Evolutionary conservation across 2,113 vertebrate genomes (phyloP), one percentile per base, ranked within the genome.

Genomic region (Cheilinus undulatus): DNA sequence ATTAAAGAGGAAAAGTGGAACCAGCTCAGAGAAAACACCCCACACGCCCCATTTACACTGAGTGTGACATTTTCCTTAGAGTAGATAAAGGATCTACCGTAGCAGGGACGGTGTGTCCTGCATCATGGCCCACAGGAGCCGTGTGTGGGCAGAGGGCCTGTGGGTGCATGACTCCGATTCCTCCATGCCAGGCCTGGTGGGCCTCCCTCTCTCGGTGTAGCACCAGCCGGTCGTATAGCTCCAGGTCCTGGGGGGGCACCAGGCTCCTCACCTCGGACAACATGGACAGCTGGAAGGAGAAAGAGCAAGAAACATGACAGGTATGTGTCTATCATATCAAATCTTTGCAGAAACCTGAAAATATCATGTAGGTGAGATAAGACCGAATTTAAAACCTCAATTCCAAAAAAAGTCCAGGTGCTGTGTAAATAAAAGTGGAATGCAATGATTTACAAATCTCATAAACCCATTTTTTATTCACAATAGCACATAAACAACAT

Each of bases 201-300:
- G 94, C 94, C 83, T 96, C 96, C 0, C 96, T 95, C 88, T 97
- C 96, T 9, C 89, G 93, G 87, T 94, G 92, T 75, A 98, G 83
- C 64, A 98, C 96, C 91, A 98, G 91, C 75, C 93, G 92, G 76
- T 99, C 97, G 0, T 96, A 99, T 26, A 93, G 66, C 62, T 96
- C 95, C 42, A 97, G 92, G 84, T 99, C 97, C 78, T 97, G 95
- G 0, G 94, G 93, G 30, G 87, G 92, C 73, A 98, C 93, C 65
- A 94, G 89, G 0, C 93, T 86, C 73, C 97, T 90, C 76, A 98
- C 94, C 76, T 99, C 97, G 0, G 96, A 95, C 53, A 99, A 88
- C 84, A 99, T 93, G 0, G 97, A 96, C 90, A 98, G 93, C 97
- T 99, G 72, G 13, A 57, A 34, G 17, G 10, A 38, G 24, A 5